phyloP scores from a whole-genome alignment of 2,888 invertebrate genomes.

The Endomychus coccineus region DNA sequence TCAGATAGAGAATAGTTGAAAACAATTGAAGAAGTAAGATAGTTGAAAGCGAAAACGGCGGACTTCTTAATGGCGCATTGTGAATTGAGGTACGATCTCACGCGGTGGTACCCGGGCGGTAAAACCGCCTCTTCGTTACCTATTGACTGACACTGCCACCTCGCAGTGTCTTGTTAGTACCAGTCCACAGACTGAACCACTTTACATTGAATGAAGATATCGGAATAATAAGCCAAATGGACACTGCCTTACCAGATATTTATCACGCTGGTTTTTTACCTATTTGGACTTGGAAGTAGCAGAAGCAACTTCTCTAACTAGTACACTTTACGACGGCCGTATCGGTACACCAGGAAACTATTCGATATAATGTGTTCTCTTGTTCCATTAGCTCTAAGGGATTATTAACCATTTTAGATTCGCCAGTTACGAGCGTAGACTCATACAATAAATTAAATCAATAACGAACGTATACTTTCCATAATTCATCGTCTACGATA shows the following conservation, averaged over 20 bases:
- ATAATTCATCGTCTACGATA: no score
- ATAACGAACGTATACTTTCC: no score
- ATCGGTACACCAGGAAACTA: no score
- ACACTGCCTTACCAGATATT: slow-evolving; percentile 16
- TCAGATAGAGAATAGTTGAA: no score
- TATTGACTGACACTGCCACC: slow-evolving; percentile 44
- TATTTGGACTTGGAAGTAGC: slow-evolving; percentile 12
- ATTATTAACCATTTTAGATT: slow-evolving; percentile 11
- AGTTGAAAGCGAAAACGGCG: background rate
- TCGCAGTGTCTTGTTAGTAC: slow-evolving; percentile 44
- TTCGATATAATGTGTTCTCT: no score
- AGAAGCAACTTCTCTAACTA: slow-evolving; percentile 12
- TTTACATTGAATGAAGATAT: slow-evolving; percentile 42
- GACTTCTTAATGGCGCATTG: slow-evolving; percentile 54
- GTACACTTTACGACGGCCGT: slow-evolving; percentile 15
- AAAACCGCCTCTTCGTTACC: slow-evolving; percentile 39
- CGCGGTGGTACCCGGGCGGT: slow-evolving; percentile 37
- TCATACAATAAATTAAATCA: no score
- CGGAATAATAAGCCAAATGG: slow-evolving; percentile 18
- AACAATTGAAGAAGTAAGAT: background rate
- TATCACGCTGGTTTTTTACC: slow-evolving; percentile 16
- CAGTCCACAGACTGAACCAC: slow-evolving; percentile 36
- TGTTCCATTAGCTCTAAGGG: no score
- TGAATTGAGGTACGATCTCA: slow-evolving; percentile 46
- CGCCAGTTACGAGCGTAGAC: background rate